Evolutionary conservation across 2,888 invertebrate species (phyloP), one percentile per base, ranked within the genome.

Genomic region (Drosophila anomelani): DNA sequence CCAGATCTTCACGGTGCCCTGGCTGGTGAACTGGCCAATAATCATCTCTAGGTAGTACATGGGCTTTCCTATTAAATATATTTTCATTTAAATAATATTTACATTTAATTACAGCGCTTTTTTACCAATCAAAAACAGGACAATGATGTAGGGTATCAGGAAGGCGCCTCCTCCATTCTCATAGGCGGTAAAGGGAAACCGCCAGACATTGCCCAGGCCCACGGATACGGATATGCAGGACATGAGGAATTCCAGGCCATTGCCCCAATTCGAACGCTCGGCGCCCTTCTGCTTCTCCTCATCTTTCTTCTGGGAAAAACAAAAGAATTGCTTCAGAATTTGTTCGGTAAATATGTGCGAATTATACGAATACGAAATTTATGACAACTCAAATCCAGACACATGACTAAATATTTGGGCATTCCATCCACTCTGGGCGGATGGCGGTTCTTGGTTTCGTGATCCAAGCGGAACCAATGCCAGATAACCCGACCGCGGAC

Each of bases 41-140:
- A 95, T 93, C 93, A 96, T 95, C 93, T 98, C 97, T 89, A 98
- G 93, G 90, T 96, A 97, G 91, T 97, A 97, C 93, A 97, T 94
- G 0, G 96, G 97, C 80, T 96, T 95, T 55, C 96, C 96, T 20
- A n/a, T 10, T 10, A 47, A 47, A 29, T 5, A 34, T 8, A 3
- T 12, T 17, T 5, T 20, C 2, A 8, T 39, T 8, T 2, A 9
- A n/a, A 26, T 23, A n/a, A 5, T 26, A 23, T 20, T 20, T 20
- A 20, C 20, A 20, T 20, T 20, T 20, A 20, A 20, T 20, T 20
- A 20, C 20, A 20, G 20, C 20, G 20, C 20, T 23, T 23, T 8
- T 2, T 75, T 68, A 92, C 92, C 92, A 23, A 96, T 94, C 38
- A 96, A 85, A 51, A 95, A 91, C 34, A 96, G 92, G 2, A 95